Percentiles rank a stretch among this genome's conserved stretches.
These are phyloP conservation scores for Eupithecia vulgata DNA, from an alignment of 2,888 invertebrate species.

Conservation along the genomic window DNA sequence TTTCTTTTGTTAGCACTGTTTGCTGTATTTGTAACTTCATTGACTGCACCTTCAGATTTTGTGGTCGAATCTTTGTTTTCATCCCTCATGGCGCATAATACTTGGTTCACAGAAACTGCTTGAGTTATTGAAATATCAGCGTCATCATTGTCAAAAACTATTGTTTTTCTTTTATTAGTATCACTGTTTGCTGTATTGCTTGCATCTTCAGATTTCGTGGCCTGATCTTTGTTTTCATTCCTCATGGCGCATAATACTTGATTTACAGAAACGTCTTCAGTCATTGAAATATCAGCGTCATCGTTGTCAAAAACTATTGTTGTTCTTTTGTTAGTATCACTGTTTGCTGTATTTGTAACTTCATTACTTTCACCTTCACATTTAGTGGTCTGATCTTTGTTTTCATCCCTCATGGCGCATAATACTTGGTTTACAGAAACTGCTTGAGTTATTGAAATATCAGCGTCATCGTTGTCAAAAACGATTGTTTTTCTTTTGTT, in stretches of 20 bases:
- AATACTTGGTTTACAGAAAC: slow-evolving; percentile 19
- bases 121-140: slow-evolving; percentile 53
- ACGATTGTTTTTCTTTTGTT: slow-evolving; percentile 6
- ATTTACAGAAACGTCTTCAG: slow-evolving; percentile 40
- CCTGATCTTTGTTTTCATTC: not conserved
- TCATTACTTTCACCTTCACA: not conserved
- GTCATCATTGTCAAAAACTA: slow-evolving; percentile 42
- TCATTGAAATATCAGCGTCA: slow-evolving; percentile 49
- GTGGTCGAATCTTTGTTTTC: not conserved
- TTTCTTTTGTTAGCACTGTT: slow-evolving; percentile 4
- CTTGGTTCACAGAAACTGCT: slow-evolving; percentile 31
- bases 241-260: slow-evolving; percentile 6
- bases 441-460: slow-evolving; percentile 49
- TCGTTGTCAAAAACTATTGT: slow-evolving; percentile 20
- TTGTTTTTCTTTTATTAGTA: slow-evolving; percentile 39
- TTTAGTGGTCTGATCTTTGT: not conserved
- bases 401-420: not conserved
- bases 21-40: not conserved
- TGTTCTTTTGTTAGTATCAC: not conserved
- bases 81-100: slow-evolving; percentile 1
- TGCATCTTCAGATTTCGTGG: not conserved
- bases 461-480: slow-evolving; percentile 36
- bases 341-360: not conserved
- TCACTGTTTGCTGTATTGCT: too few relatives aligned
- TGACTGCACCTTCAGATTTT: not conserved